Conservation (phyloP, 2,797 vertebrate genomes). For the Bradypodion pumilum region DNA sequence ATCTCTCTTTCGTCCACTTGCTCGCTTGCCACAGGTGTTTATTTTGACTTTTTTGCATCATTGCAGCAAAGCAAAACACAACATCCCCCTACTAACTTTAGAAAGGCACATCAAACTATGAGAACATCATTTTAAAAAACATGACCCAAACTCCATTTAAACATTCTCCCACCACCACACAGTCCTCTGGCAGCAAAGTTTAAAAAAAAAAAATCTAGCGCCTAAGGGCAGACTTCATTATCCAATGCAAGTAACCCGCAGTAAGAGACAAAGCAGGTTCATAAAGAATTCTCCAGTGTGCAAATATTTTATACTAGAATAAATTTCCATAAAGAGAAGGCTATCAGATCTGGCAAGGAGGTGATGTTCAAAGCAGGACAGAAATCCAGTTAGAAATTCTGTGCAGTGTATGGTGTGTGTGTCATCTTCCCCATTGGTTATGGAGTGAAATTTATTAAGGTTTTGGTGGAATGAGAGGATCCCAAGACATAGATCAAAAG, state of each 20-base stretch:
- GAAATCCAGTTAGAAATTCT: not conserved
- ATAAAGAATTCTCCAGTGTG: not conserved
- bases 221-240: constrained; percentile 24
- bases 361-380: constrained; percentile 18
- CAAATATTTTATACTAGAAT: not conserved
- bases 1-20: too few species aligned
- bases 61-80: not conserved
- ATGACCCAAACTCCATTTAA: not conserved
- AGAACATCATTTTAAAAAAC: not conserved
- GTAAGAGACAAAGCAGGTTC: constrained; percentile 13
- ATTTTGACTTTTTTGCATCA: not conserved
- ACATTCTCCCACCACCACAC: accelerated
- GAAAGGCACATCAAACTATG: not conserved
- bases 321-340: constrained; percentile 12
- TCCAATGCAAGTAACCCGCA: not conserved
- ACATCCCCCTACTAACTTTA: not conserved
- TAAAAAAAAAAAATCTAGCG: not conserved
- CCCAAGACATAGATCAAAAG: too few species aligned
- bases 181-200: constrained; percentile 35
- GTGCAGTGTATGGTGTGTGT: not conserved
- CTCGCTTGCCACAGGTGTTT: too few species aligned
- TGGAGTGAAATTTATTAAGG: too few species aligned
- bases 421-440: too few species aligned
- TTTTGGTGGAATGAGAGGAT: too few species aligned
- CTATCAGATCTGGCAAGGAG: constrained; percentile 19